phyloP scores from a whole-genome alignment of 2,113 vertebrate species.

The Dicerorhinus sumatrensis region DNA sequence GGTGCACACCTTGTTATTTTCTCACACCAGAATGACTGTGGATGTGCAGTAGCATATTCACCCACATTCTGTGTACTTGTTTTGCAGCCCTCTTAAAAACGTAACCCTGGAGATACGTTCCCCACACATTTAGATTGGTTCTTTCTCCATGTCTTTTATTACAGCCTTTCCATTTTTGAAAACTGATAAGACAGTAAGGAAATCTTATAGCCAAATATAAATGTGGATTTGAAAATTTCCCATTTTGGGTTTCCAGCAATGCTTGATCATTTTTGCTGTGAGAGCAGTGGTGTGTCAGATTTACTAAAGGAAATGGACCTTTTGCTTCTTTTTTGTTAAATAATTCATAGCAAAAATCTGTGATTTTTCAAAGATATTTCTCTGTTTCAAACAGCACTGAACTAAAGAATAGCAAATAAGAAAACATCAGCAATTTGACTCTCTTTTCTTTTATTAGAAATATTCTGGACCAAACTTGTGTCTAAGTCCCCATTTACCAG shows the following conservation, averaged over 20 bases:
- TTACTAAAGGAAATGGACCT: neutral
- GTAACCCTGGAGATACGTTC: neutral
- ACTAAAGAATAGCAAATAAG: neutral
- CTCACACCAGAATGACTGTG: neutral
- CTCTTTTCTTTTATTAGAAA: conserved; percentile 27
- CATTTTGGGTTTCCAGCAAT: neutral
- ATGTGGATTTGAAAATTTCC: neutral
- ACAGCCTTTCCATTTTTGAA: neutral
- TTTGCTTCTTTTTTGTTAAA: conserved; percentile 60
- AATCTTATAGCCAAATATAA: neutral
- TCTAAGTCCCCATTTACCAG: neutral
- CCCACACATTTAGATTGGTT: neutral
- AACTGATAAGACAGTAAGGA: neutral
- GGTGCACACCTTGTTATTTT: neutral
- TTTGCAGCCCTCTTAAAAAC: neutral
- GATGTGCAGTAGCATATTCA: neutral
- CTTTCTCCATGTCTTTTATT: neutral
- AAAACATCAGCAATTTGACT: neutral
- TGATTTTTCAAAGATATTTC: conserved; percentile 12
- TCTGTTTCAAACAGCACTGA: neutral
- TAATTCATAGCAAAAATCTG: conserved; percentile 20
- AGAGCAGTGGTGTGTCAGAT: neutral
- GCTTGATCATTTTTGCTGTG: neutral
- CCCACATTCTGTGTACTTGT: neutral
- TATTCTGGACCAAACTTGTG: neutral